Percentiles rank a stretch among this genome's conserved stretches.
phyloP scores from a whole-genome alignment of 1,140 invertebrate species.

The Babylonia areolata region DNA sequence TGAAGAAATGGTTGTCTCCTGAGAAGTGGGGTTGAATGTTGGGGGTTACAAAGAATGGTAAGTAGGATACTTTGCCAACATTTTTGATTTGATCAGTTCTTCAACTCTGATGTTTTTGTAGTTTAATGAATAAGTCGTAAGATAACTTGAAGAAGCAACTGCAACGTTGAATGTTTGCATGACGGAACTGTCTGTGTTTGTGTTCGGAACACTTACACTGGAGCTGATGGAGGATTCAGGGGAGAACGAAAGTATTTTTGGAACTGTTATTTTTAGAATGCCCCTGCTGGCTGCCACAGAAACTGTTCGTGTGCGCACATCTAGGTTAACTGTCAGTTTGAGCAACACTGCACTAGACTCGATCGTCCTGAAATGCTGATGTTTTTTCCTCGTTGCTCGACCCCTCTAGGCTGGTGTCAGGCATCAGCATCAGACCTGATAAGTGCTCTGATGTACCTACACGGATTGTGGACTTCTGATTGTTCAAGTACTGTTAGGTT shows the following conservation, averaged over 20 bases:
- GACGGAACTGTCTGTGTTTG: neutral
- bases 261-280: neutral
- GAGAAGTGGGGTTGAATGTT: neutral
- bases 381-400: neutral
- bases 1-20: conserved; percentile 6
- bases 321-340: neutral
- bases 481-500: too few relatives aligned
- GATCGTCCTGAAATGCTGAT: neutral
- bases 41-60: neutral
- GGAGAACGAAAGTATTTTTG: neutral
- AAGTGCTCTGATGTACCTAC: too few relatives aligned
- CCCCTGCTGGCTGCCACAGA: neutral
- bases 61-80: neutral
- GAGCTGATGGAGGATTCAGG: neutral
- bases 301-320: too few relatives aligned
- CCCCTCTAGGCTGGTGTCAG: neutral
- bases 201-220: neutral
- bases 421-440: too few relatives aligned
- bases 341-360: neutral
- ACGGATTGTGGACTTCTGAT: too few relatives aligned
- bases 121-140: neutral
- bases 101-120: neutral
- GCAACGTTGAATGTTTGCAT: neutral
- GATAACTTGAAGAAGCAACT: neutral
- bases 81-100: neutral